Evolutionary conservation across 2,113 vertebrate species (phyloP).

Genomic region (Poeciliopsis turrubarensis): DNA sequence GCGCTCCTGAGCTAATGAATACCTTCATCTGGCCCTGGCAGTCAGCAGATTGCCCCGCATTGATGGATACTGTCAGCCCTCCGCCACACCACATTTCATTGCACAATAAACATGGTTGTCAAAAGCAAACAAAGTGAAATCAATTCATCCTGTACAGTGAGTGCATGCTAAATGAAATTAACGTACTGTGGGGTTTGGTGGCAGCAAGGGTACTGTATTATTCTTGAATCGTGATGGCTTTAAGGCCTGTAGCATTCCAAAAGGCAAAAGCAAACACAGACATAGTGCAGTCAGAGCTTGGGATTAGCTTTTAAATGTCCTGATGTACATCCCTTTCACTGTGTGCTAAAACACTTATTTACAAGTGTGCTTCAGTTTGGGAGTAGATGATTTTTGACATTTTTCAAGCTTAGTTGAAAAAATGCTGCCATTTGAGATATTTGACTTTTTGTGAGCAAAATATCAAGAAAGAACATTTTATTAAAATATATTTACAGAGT

Average conservation of each 20-base stretch:
- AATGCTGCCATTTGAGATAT: not conserved
- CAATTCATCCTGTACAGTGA: conserved; percentile 99
- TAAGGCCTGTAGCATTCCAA: conserved; percentile 24
- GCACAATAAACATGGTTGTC: conserved; percentile 99
- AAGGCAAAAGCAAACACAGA: conserved; percentile 29
- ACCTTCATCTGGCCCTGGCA: conserved; percentile 98
- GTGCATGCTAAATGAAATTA: conserved; percentile 99
- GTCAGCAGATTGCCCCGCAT: conserved; percentile 95
- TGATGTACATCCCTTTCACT: not conserved
- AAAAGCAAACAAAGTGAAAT: conserved; percentile 98
- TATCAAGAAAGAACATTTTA: too few species aligned
- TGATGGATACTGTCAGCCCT: conserved; percentile 99
- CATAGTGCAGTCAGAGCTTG: not conserved
- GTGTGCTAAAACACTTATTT: not conserved
- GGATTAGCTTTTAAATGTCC: conserved; percentile 12
- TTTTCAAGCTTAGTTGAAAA: not conserved
- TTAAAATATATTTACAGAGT: not conserved
- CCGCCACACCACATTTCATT: conserved; percentile 97
- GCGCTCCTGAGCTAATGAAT: conserved; percentile 95
- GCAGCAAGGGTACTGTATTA: conserved; percentile 89
- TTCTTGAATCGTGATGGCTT: conserved; percentile 81
- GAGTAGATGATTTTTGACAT: not conserved
- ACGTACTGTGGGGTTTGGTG: conserved; percentile 90
- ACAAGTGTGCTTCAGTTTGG: not conserved
- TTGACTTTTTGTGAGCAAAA: not conserved